A percentile compares a stretch with the other conserved stretches of the same genome.
Conservation (phyloP, 2,797 vertebrate species). For the Crenichthys baileyi region DNA sequence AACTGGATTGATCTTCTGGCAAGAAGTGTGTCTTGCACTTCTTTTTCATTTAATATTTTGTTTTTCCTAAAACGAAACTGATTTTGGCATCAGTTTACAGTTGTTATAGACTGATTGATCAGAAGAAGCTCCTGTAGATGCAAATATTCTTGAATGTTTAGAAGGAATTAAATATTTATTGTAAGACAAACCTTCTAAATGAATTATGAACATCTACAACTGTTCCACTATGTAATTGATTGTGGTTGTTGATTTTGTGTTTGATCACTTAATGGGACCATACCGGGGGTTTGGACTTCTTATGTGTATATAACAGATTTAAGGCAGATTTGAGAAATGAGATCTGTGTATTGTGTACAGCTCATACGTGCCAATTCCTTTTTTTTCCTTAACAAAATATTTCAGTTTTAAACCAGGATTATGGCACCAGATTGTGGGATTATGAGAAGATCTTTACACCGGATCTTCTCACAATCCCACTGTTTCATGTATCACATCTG, state of each 20-base stretch:
- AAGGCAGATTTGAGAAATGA: not conserved
- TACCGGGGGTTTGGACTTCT: not conserved
- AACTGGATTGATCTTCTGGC: slow-evolving; percentile 65
- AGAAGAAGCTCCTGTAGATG: not conserved
- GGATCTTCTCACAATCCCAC: too few relatives aligned
- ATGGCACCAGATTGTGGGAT: too few relatives aligned
- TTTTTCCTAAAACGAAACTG: not conserved
- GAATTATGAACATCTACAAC: slow-evolving; percentile 2
- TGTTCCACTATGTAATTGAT: slow-evolving; percentile 2
- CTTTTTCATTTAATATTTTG: not conserved
- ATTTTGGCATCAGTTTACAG: not conserved
- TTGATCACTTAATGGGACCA: not conserved
- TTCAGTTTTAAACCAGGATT: not conserved
- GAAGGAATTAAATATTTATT: not conserved
- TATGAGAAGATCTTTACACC: too few relatives aligned
- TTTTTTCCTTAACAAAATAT: not conserved
- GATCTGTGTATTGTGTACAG: not conserved
- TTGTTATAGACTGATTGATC: not conserved
- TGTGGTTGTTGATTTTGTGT: not conserved
- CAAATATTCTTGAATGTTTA: not conserved
- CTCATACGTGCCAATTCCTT: not conserved
- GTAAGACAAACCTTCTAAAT: not conserved
- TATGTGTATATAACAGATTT: not conserved
- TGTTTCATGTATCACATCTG: too few relatives aligned
- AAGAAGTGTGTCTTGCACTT: slow-evolving; percentile 43